A percentile compares a stretch with the other conserved stretches of the same genome.
These are phyloP conservation scores for Andrena flavipes DNA, from an alignment of 2,888 invertebrate genomes.

Conservation along the genomic window DNA sequence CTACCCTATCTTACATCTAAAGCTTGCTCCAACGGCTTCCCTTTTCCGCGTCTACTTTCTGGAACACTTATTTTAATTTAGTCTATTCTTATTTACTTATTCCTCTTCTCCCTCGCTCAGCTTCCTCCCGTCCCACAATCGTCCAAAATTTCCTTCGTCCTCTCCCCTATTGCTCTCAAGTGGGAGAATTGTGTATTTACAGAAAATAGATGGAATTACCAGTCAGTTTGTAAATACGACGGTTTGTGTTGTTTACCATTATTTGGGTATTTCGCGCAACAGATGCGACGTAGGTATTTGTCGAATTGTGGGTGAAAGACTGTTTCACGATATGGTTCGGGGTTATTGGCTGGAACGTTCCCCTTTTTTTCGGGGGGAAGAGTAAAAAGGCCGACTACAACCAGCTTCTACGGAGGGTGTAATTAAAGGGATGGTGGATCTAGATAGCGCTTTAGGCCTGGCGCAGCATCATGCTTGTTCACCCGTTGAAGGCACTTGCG, in stretches of 20 bases:
- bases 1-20: too few species aligned
- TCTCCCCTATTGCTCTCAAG: not conserved
- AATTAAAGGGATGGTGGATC: constrained; percentile 66
- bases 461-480: constrained; percentile 63
- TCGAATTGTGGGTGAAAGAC: not conserved
- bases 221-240: constrained; percentile 1
- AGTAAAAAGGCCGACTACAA: constrained; percentile 47
- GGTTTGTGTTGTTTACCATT: not conserved
- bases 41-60: too few species aligned
- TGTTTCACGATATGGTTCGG: constrained; percentile 10
- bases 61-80: too few species aligned
- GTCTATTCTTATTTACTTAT: too few species aligned
- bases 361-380: constrained; percentile 5
- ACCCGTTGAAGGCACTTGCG: constrained; percentile 60
- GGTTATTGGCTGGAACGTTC: constrained; percentile 2
- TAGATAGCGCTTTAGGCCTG: constrained; percentile 60
- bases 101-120: too few species aligned
- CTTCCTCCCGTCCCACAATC: too few species aligned
- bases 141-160: too few species aligned
- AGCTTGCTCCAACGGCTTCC: too few species aligned
- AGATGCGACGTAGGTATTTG: not conserved
- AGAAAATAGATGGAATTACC: constrained; percentile 8
- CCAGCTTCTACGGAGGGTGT: constrained; percentile 43
- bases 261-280: too few species aligned
- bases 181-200: not conserved